Conservation (phyloP, 2,888 invertebrate species). For the Nemotelus pantherinus region DNA sequence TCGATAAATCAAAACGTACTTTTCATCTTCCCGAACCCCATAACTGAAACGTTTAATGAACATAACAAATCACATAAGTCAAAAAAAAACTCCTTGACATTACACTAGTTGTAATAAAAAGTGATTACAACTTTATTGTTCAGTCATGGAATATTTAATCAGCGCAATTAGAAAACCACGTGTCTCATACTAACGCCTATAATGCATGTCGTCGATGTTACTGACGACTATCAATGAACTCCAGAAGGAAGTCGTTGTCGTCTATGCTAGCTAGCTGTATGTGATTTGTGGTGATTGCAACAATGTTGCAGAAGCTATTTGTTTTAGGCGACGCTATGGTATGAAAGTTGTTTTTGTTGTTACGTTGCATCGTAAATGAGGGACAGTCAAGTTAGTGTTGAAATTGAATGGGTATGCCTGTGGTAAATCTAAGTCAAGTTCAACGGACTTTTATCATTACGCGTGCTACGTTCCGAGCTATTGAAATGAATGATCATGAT, state of each 20-base stretch:
- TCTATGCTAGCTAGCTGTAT: background rate
- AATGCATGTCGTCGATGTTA: background rate
- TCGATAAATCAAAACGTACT: too few relatives aligned
- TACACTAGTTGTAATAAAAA: background rate
- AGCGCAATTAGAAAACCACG: slow-evolving; percentile 3
- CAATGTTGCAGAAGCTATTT: slow-evolving; percentile 6
- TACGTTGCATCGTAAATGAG: too few relatives aligned
- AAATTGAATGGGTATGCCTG: too few relatives aligned
- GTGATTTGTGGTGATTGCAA: background rate
- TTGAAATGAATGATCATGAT: too few relatives aligned
- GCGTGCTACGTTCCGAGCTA: background rate
- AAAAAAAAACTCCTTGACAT: too few relatives aligned
- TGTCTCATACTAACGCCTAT: background rate
- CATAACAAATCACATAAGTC: too few relatives aligned
- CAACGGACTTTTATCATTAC: slow-evolving; percentile 15
- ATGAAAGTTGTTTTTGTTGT: too few relatives aligned
- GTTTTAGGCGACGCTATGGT: too few relatives aligned
- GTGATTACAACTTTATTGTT: background rate
- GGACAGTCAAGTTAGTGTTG: too few relatives aligned
- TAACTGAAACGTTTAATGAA: too few relatives aligned
- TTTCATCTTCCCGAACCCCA: too few relatives aligned
- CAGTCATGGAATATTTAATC: slow-evolving; percentile 19
- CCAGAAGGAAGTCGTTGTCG: background rate
- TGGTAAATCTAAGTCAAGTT: slow-evolving; percentile 21
- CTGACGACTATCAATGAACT: background rate